Evolutionary conservation across 2,113 vertebrate genomes (phyloP), one percentile per base, ranked within the genome.

Genomic region (Apistogramma diplotaenia): DNA sequence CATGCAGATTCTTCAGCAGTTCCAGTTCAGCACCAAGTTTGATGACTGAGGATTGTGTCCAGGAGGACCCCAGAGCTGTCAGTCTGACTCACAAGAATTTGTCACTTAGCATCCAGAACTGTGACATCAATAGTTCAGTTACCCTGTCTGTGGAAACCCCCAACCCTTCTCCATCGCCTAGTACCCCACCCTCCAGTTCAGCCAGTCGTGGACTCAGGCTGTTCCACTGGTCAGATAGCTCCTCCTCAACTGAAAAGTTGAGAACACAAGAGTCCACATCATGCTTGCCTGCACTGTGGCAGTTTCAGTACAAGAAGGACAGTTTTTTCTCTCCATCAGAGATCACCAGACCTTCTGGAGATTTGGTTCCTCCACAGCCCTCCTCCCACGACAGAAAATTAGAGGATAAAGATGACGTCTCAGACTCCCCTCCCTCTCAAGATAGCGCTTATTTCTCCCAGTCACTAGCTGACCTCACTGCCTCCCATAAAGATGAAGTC

Each of bases 1-100:
- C 23, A 0, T 84, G 7, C 67, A 99, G 98, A 72, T 98, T 98
- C 93, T 98, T 99, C 91, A 93, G 73, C 65, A 81, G 81, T n/a
- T 23, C 18, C 3, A 74, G 87, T 87, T 51, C 33, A 82, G 78
- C 37, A 40, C 40, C 8, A 35, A 18, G 57, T 67, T n/a, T 15
- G 9, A 74, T 13, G 35, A 27, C 35, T 4, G 46, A 72, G 29
- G 84, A 74, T 58, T 49, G 27, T 1, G 29, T 43, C 76, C 77
- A 13, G 16, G 43, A 6, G 12, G 29, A 73, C 5, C 19, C n/a
- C 35, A 18, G 15, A 21, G 31, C 33, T 6, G 3, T 0, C 10
- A 76, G 43, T 33, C 43, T 77, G 3, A 11, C n/a, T 21, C 18
- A 31, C 13, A 29, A 76, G 29, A 10, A n/a, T 23, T 12, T 61